These are phyloP conservation scores for Eupleurogrammus muticus DNA, from an alignment of 2,797 vertebrate species.

Conservation along the genomic window DNA sequence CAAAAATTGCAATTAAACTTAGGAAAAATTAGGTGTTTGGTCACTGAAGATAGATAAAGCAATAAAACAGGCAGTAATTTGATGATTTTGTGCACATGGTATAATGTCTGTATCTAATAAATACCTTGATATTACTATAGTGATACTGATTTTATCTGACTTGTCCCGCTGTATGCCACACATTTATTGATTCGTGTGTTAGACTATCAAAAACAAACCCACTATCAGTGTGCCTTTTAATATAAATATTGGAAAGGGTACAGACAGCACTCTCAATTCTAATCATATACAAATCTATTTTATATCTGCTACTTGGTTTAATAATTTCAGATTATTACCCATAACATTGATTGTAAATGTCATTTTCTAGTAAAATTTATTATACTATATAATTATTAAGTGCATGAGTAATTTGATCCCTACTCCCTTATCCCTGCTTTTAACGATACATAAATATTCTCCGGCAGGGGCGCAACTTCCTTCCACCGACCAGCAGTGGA, in stretches of 20 bases:
- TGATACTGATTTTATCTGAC: constrained; percentile 2
- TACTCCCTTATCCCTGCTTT: background rate
- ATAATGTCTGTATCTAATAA: background rate
- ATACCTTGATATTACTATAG: background rate
- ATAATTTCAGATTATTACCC: background rate
- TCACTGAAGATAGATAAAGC: background rate
- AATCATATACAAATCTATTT: background rate
- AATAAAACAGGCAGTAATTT: background rate
- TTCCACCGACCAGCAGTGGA: constrained; percentile 91
- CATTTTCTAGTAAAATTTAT: background rate
- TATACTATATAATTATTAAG: too few species aligned
- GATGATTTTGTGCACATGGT: background rate
- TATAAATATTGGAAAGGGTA: background rate
- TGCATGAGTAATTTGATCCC: background rate
- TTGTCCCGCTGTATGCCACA: background rate
- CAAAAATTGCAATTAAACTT: background rate
- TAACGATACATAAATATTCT: constrained; percentile 1
- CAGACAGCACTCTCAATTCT: background rate
- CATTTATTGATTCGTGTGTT: background rate
- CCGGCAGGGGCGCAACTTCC: constrained; percentile 93
- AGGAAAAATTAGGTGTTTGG: too few species aligned
- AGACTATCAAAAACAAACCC: too few species aligned
- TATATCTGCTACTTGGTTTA: background rate
- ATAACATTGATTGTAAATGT: background rate
- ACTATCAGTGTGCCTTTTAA: background rate